Evolutionary conservation across 2,888 invertebrate species (phyloP), one percentile per base, ranked within the genome.

Genomic region (Poecilobothrus nobilitatus): DNA sequence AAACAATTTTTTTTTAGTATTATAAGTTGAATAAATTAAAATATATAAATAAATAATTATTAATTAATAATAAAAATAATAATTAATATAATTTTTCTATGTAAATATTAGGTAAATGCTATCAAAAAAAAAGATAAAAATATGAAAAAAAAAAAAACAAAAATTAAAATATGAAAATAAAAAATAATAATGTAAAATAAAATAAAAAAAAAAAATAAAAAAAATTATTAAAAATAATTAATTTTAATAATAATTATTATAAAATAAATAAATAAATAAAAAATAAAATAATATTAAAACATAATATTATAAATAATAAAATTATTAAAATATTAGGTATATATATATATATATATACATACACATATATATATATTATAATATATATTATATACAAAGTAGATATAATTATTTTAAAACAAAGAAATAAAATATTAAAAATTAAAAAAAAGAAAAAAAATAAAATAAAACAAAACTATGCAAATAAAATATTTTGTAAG

Each of bases 331-430:
- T 53, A 53, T 44, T 44, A n/a, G n/a, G n/a, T n/a, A n/a, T n/a
- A n/a, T n/a, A n/a, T n/a, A 37, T 37, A 37, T 37, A 37, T 8
- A 37, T n/a, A 44, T 44, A 44, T 44, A 44, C 44, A 44, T 12
- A 15, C 15, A 44, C 15, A 44, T 44, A 44, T 44, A 44, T 12
- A n/a, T n/a, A 44, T 44, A 44, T 53, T 18, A 53, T 53, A 53
- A 67, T 63, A 69, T 65, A 65, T 44, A 70, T n/a, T 70, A 68
- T 68, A 67, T 66, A 67, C 66, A 68, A 68, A 70, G 68, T 68
- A 67, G 20, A 64, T 66, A 63, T 65, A 67, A 65, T 67, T 67
- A 67, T 69, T 67, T 63, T 34, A 27, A 27, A 27, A 27, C 27
- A 27, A 27, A 27, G 27, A 27, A 27, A 27, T 27, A 62, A 66